phyloP scores from a whole-genome alignment of 2,113 vertebrate genomes.

The Tragulus kanchil region DNA sequence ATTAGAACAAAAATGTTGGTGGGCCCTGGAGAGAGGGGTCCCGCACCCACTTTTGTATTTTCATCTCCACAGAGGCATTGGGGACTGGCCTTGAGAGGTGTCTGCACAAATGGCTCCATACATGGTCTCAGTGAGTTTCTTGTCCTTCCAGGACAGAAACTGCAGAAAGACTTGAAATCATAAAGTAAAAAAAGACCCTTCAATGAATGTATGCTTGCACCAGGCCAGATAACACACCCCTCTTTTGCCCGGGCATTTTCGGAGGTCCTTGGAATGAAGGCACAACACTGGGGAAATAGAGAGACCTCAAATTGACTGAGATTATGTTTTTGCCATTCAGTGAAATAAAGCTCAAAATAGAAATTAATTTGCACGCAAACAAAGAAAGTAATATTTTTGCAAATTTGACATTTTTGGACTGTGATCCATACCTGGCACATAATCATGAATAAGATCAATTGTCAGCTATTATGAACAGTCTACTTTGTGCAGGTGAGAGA shows the following conservation, averaged over 20 bases:
- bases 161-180: background rate
- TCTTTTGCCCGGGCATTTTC: background rate
- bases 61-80: background rate
- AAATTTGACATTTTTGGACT: background rate
- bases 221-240: background rate
- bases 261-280: slow-evolving; percentile 25
- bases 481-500: background rate
- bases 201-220: background rate
- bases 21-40: background rate
- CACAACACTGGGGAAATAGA: background rate
- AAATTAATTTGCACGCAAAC: slow-evolving; percentile 34
- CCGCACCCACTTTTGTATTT: background rate
- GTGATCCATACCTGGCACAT: background rate
- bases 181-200: background rate
- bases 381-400: slow-evolving; percentile 42
- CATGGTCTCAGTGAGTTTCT: background rate
- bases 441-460: slow-evolving; percentile 28
- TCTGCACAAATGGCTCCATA: background rate
- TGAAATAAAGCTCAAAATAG: slow-evolving; percentile 57
- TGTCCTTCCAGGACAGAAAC: background rate
- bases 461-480: slow-evolving; percentile 41
- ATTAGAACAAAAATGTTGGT: background rate
- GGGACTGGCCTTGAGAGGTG: background rate
- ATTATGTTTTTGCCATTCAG: background rate
- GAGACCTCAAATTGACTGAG: background rate